These are phyloP conservation scores for Haliclona indistincta DNA, from an alignment of 37 sponge, comb jelly and placozoan species.

Conservation along the genomic window DNA sequence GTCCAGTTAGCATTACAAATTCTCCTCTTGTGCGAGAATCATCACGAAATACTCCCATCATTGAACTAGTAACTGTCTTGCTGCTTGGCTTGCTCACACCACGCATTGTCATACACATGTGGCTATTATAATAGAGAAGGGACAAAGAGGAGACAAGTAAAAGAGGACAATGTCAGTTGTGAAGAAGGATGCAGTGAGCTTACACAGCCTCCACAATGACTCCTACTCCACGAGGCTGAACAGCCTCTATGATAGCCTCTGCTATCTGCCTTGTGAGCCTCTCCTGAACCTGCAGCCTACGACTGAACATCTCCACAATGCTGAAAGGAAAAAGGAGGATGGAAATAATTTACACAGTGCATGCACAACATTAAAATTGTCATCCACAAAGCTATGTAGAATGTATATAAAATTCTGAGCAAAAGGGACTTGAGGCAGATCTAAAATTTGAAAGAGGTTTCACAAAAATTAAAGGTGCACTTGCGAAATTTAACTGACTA, in stretches of 20 bases:
- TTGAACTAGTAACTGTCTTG: constrained; percentile 92
- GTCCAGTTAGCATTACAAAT: constrained; percentile 68
- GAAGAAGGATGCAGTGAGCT: no score
- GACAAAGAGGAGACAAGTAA: not conserved
- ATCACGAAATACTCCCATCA: constrained; percentile 95
- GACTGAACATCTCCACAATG: constrained; percentile 89
- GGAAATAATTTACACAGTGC: no score
- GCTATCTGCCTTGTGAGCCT: constrained; percentile 96
- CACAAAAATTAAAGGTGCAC: no score
- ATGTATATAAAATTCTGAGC: no score
- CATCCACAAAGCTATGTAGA: no score
- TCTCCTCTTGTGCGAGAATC: constrained; percentile 93
- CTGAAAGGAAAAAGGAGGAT: no score
- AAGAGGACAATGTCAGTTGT: no score
- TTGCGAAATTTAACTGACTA: no score
- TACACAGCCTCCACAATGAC: constrained; percentile 93
- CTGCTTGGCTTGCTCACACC: constrained; percentile 91
- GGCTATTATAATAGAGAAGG: constrained; percentile 39
- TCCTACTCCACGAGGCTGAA: constrained; percentile 94
- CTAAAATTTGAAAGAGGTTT: no score
- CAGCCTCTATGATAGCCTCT: constrained; percentile 76
- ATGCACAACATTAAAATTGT: no score
- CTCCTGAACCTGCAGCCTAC: constrained; percentile 94
- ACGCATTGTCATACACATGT: constrained; percentile 98
- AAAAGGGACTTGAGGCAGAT: no score